Conservation (phyloP, 2,888 invertebrate genomes). For the Pimpla rufipes region DNA sequence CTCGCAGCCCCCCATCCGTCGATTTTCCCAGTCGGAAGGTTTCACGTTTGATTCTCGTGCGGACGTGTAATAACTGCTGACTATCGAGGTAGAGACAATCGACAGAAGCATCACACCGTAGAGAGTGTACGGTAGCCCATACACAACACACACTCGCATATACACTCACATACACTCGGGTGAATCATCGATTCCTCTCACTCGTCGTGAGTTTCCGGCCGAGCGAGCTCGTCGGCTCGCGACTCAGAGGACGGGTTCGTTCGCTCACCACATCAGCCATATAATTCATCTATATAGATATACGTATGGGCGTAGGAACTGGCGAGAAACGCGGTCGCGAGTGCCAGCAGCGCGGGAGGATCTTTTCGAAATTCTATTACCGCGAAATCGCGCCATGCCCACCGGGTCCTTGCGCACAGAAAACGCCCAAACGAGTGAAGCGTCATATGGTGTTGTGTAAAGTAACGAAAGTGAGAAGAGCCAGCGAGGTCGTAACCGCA, state of each 20-base stretch:
- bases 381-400: neutral
- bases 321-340: neutral
- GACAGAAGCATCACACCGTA: neutral
- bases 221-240: conserved; percentile 39
- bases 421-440: neutral
- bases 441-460: neutral
- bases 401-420: neutral
- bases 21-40: neutral
- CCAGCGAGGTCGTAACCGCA: too few relatives aligned
- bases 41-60: conserved; percentile 9
- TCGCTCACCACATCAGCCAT: neutral
- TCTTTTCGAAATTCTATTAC: conserved; percentile 10
- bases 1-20: neutral
- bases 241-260: conserved; percentile 21
- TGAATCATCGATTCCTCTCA: conserved; percentile 48
- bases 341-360: neutral
- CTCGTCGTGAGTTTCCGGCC: conserved; percentile 42
- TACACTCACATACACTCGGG: neutral
- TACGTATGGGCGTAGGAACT: neutral
- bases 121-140: neutral
- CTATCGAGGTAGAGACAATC: conserved; percentile 1
- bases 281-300: neutral
- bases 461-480: too few relatives aligned
- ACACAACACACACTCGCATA: neutral
- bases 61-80: conserved; percentile 38